Evolutionary conservation across 1,140 invertebrate genomes (phyloP).

Genomic region (Aphelinus atriplicis): DNA sequence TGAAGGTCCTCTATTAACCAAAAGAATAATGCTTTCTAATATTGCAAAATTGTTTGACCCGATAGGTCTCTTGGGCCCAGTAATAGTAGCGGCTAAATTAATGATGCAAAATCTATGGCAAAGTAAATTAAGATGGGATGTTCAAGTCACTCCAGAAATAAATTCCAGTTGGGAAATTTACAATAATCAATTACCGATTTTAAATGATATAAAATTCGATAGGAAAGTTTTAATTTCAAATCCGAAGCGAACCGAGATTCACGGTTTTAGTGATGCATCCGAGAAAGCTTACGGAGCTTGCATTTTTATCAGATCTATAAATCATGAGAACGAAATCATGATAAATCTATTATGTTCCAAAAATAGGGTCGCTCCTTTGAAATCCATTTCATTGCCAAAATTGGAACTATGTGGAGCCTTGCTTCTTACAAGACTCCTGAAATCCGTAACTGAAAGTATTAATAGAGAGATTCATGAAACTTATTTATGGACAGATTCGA

Average conservation of each 20-base stretch:
- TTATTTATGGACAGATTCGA: constrained; percentile 5
- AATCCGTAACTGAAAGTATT: background rate
- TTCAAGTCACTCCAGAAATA: background rate
- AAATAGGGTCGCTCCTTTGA: constrained; percentile 17
- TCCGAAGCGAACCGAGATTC: background rate
- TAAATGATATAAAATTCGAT: background rate
- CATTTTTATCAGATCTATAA: background rate
- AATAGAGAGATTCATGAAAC: background rate
- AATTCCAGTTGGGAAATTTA: background rate
- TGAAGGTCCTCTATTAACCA: background rate
- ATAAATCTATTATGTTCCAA: constrained; percentile 18
- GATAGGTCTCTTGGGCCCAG: background rate
- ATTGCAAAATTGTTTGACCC: background rate
- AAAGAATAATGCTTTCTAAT: background rate
- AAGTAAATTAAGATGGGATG: background rate
- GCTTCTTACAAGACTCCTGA: background rate
- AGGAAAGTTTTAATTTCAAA: background rate
- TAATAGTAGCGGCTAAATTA: background rate
- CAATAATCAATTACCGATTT: background rate
- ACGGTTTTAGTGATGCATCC: constrained; percentile 26
- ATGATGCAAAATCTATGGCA: background rate
- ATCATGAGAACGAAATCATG: background rate
- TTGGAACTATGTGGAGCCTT: constrained; percentile 9
- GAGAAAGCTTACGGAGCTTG: constrained; percentile 14
- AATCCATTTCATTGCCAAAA: background rate